Conservation (phyloP, 2,113 vertebrate species). For the Copsychus sechellarum region DNA sequence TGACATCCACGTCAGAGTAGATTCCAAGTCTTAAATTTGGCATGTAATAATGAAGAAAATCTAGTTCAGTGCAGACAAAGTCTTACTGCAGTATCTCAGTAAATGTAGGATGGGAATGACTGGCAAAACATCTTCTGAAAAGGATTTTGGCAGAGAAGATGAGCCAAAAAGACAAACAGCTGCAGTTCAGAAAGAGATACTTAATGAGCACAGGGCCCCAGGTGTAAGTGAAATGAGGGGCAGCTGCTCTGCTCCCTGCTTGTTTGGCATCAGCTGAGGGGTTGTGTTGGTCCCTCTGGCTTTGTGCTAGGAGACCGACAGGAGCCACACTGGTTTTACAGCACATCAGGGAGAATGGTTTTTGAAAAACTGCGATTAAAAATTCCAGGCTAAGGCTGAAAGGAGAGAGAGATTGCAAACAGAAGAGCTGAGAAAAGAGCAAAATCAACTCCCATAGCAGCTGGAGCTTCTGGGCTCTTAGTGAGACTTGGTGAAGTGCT, state of each 20-base stretch:
- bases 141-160: not conserved
- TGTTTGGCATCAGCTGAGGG: accelerated
- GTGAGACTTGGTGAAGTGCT: not conserved
- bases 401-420: not conserved
- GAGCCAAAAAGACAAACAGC: not conserved
- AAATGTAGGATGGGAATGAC: not conserved
- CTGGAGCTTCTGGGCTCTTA: not conserved
- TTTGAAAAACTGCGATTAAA: not conserved
- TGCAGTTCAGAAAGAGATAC: not conserved
- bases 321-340: not conserved
- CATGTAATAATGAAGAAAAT: not conserved
- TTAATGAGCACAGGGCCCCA: not conserved
- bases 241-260: not conserved
- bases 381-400: not conserved
- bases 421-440: not conserved
- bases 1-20: not conserved
- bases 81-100: not conserved
- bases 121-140: not conserved
- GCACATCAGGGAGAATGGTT: not conserved
- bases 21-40: not conserved
- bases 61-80: not conserved
- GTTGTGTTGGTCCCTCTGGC: not conserved
- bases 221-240: not conserved
- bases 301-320: not conserved
- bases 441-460: accelerated